Evolutionary conservation across 2,797 vertebrate species (phyloP).

Genomic region (Cuniculus paca): DNA sequence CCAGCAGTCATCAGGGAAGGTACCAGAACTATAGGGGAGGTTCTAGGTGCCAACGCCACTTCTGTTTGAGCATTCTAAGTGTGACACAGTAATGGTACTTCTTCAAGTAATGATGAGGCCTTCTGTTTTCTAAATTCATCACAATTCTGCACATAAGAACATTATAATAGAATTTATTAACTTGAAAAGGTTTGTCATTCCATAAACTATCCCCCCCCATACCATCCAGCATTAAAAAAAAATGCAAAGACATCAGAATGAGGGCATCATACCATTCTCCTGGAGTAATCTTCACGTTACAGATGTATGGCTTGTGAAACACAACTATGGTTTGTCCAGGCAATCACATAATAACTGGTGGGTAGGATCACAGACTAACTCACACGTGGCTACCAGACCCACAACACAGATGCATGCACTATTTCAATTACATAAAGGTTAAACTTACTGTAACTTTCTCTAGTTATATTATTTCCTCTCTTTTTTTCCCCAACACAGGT

Average conservation of each 20-base stretch:
- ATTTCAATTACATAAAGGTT: not conserved
- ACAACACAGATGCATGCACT: no score
- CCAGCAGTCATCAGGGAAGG: not conserved
- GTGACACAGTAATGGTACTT: not conserved
- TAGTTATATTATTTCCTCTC: not conserved
- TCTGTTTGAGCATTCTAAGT: not conserved
- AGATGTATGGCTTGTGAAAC: not conserved
- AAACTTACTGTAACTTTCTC: not conserved
- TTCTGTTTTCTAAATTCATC: not conserved
- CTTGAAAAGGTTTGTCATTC: not conserved
- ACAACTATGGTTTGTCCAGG: not conserved
- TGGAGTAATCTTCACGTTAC: not conserved
- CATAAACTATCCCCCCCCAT: not conserved
- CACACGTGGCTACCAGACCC: not conserved
- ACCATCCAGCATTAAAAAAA: not conserved
- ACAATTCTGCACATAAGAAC: constrained; percentile 8
- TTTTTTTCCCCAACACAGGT: not conserved
- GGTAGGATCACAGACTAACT: not conserved
- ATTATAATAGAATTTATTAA: not conserved
- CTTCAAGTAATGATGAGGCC: not conserved
- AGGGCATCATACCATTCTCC: not conserved
- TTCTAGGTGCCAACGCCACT: not conserved
- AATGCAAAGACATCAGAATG: not conserved
- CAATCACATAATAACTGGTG: not conserved
- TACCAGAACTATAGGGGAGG: not conserved